These are phyloP conservation scores for Maccullochella peelii DNA, from an alignment of 2,113 vertebrate species.

Conservation along the genomic window DNA sequence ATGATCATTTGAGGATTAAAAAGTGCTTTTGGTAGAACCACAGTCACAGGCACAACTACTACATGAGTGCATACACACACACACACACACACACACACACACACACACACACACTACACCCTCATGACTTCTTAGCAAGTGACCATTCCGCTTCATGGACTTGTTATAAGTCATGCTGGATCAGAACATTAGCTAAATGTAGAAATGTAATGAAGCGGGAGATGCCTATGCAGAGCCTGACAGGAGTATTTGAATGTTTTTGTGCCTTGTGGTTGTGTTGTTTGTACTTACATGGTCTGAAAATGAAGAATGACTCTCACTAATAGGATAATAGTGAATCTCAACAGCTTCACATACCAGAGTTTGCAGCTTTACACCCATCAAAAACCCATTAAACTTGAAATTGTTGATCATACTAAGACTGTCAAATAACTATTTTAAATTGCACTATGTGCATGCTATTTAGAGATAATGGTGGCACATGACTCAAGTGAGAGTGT, in stretches of 20 bases:
- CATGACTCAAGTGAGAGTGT: background rate
- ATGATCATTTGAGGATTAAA: background rate
- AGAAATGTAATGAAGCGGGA: slow-evolving; percentile 61
- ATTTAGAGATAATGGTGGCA: background rate
- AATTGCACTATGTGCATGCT: background rate
- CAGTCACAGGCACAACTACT: background rate
- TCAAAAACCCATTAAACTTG: background rate
- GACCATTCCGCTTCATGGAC: slow-evolving; percentile 43
- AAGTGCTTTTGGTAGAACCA: background rate
- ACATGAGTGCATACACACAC: background rate
- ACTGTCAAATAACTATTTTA: background rate
- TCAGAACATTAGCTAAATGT: slow-evolving; percentile 67
- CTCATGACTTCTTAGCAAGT: slow-evolving; percentile 13
- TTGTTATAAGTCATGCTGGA: slow-evolving; percentile 25
- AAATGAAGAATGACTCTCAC: slow-evolving; percentile 12
- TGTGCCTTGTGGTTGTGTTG: background rate
- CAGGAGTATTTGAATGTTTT: slow-evolving; percentile 27
- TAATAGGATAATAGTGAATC: background rate
- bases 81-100: background rate
- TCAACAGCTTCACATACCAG: background rate
- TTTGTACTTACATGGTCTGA: background rate
- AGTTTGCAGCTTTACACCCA: background rate
- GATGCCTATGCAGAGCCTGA: slow-evolving; percentile 25
- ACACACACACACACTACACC: background rate
- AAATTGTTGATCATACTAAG: background rate